Evolutionary conservation across 2,113 vertebrate genomes (phyloP).

Genomic region (Atlantisia rogersi): DNA sequence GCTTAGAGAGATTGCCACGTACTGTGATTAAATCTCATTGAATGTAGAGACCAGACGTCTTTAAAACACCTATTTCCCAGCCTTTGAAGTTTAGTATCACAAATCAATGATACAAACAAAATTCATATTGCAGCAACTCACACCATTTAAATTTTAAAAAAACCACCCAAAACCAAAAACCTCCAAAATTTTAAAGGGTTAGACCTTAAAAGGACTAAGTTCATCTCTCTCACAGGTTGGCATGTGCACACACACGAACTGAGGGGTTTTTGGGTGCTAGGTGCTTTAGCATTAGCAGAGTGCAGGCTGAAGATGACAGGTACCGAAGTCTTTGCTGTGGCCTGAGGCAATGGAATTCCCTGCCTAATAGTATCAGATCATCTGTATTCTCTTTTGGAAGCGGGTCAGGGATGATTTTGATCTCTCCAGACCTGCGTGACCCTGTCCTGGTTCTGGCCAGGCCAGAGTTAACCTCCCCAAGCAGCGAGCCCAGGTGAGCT

Average conservation of each 20-base stretch:
- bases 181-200: not conserved
- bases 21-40: not conserved
- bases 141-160: too few relatives aligned
- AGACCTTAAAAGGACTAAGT: not conserved
- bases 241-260: fast-evolving
- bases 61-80: not conserved
- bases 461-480: too few relatives aligned
- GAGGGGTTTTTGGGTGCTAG: not conserved
- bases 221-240: not conserved
- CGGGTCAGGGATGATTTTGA: not conserved
- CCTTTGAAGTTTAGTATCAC: too few relatives aligned
- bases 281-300: not conserved
- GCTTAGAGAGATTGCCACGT: fast-evolving
- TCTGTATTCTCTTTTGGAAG: not conserved
- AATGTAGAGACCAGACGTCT: not conserved
- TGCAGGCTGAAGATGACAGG: not conserved
- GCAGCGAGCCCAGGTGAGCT: too few relatives aligned
- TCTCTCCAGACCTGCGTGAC: not conserved
- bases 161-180: too few relatives aligned
- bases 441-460: too few relatives aligned
- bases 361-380: not conserved
- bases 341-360: not conserved
- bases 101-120: too few relatives aligned
- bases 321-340: not conserved
- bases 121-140: too few relatives aligned